These are phyloP conservation scores for Denticeps clupeoides DNA, from an alignment of 2,797 vertebrate genomes.

Conservation along the genomic window DNA sequence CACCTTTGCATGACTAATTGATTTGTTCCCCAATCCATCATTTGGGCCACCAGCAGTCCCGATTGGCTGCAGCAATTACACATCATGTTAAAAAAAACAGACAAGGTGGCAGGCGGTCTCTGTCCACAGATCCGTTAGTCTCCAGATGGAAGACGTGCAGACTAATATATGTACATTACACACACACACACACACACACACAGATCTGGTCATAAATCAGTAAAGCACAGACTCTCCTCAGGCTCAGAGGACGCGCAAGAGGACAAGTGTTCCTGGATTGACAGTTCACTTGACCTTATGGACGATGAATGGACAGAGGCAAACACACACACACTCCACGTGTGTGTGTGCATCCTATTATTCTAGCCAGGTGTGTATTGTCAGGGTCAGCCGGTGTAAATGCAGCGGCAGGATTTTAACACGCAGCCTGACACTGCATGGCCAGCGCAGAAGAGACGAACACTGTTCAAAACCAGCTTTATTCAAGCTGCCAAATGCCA, in stretches of 20 bases:
- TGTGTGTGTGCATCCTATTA: no score
- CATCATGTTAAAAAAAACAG: conserved; percentile 7
- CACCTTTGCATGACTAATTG: conserved; percentile 51
- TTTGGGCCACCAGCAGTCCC: conserved; percentile 8
- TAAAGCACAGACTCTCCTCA: neutral
- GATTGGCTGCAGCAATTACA: conserved; percentile 17
- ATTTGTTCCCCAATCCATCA: conserved; percentile 47
- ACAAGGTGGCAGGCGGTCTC: neutral
- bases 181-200: neutral
- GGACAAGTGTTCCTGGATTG: conserved; percentile 10
- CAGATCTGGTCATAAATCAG: conserved; percentile 16
- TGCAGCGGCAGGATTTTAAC: no score
- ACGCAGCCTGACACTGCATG: no score
- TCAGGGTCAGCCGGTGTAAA: no score
- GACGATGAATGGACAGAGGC: neutral
- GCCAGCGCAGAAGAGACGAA: no score
- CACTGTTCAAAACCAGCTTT: no score
- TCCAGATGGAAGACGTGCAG: no score
- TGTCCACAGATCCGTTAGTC: no score
- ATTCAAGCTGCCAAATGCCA: no score
- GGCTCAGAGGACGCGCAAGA: neutral
- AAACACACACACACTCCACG: neutral
- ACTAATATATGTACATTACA: no score
- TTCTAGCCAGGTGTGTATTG: no score
- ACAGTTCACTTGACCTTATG: conserved; percentile 29